phyloP scores from a whole-genome alignment of 2,888 invertebrate species.

The Oligia fasciuncula region DNA sequence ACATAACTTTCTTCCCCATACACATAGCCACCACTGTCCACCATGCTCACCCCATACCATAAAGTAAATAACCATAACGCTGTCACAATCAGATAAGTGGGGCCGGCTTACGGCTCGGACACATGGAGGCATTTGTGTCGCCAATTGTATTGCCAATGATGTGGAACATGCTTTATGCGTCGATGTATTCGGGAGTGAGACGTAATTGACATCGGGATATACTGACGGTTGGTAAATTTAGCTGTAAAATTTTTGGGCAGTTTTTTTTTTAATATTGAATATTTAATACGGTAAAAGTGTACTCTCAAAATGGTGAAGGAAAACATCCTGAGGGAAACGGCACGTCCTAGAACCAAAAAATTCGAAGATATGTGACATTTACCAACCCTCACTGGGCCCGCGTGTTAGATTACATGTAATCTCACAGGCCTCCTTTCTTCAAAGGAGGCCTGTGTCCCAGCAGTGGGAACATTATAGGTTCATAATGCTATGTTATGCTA shows the following conservation, averaged over 20 bases:
- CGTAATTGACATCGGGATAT: slow-evolving; percentile 48
- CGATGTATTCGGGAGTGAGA: slow-evolving; percentile 45
- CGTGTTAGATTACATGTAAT: too few relatives aligned
- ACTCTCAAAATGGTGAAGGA: too few relatives aligned
- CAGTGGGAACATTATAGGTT: too few relatives aligned
- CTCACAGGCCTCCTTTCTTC: too few relatives aligned
- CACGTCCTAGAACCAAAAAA: too few relatives aligned
- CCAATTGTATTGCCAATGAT: slow-evolving; percentile 61
- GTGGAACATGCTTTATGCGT: slow-evolving; percentile 58
- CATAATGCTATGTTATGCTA: too few relatives aligned
- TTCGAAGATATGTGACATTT: too few relatives aligned
- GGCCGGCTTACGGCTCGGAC: slow-evolving; percentile 56
- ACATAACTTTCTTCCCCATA: slow-evolving; percentile 23
- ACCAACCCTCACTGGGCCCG: too few relatives aligned
- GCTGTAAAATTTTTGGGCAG: neutral
- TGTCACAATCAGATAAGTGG: slow-evolving; percentile 83
- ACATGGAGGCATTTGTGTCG: slow-evolving; percentile 53
- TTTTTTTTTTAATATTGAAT: neutral
- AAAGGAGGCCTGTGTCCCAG: too few relatives aligned
- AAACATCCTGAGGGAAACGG: too few relatives aligned
- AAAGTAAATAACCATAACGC: slow-evolving; percentile 81
- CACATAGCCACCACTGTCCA: slow-evolving; percentile 46
- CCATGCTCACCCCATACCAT: slow-evolving; percentile 67
- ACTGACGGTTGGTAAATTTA: neutral
- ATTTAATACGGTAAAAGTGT: neutral